Base-by-base conservation (phyloP, 2,888 invertebrate genomes). In the Autographa pulchrina region DNA sequence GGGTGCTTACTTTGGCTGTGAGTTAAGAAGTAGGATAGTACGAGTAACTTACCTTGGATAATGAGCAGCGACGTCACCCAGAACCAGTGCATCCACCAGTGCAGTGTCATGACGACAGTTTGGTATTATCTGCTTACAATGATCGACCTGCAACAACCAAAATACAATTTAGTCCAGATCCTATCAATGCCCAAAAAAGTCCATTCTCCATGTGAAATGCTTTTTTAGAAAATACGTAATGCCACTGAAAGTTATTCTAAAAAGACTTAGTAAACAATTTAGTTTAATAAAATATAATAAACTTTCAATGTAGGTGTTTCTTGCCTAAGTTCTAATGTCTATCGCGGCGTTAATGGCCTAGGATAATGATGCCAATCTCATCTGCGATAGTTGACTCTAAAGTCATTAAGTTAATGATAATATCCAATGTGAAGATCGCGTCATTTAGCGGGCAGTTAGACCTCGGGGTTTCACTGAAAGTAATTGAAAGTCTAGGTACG, bases 81-180 rank as follows among this genome's bases (percentile, higher is more conserved):
- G 95, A 98, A 98, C 98, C 98, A 98, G 93, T 98, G 98, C 96
- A 97, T 98, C 98, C 98, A 98, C 97, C 97, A 98, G 94, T 98
- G 98, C 90, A 97, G 96, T 94, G 97, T 98, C 98, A 98, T 98
- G 97, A 97, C 95, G 96, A 80, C 90, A 92, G 94, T 84, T 85
- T 93, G 84, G 80, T 82, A 83, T 67, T 66, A 70, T 65, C 72
- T 77, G 81, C 78, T 70, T 71, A 72, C 75, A 63, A 74, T 72
- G 2, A 74, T 76, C 86, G 85, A 91, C 89, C 94, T 94, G 91
- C 0, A 82, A 84, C 58, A 74, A 63, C 62, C 7, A 70, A 0
- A 54, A 59, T 0, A 31, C 0, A 0, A 0, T 3, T 56, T 56
- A 25, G 1, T 25, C 8, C 0, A 54, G 20, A 20, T 18, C 3